Conservation (phyloP, 2,113 vertebrate species). For the Aegypius monachus region DNA sequence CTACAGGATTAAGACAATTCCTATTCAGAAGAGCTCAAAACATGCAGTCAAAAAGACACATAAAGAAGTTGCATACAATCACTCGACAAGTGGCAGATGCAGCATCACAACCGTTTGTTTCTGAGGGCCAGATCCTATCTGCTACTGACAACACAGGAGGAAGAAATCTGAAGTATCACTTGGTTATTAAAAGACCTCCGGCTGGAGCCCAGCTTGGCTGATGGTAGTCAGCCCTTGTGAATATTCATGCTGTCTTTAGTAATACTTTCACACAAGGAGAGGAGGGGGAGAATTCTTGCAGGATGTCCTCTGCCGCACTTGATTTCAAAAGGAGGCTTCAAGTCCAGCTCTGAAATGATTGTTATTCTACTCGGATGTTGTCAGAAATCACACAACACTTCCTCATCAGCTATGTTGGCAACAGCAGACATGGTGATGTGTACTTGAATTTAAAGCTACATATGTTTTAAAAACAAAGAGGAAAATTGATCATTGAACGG, state of each 20-base stretch:
- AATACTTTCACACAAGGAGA: background rate
- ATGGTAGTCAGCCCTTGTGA: background rate
- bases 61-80: background rate
- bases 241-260: background rate
- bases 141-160: background rate
- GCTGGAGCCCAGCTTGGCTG: background rate
- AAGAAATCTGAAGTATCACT: background rate
- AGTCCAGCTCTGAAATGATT: background rate
- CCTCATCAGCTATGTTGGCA: background rate
- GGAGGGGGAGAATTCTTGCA: background rate
- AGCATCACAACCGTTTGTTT: background rate
- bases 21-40: background rate
- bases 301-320: background rate
- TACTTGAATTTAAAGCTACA: background rate
- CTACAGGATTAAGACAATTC: background rate
- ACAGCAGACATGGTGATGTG: background rate
- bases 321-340: background rate
- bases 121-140: background rate
- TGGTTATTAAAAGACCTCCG: background rate
- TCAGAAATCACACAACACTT: slow-evolving; percentile 11
- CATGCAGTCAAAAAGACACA: background rate
- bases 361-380: background rate
- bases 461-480: background rate
- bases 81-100: background rate
- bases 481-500: background rate